phyloP scores from a whole-genome alignment of 2,888 invertebrate genomes.

The Polyommatus iphigenia region DNA sequence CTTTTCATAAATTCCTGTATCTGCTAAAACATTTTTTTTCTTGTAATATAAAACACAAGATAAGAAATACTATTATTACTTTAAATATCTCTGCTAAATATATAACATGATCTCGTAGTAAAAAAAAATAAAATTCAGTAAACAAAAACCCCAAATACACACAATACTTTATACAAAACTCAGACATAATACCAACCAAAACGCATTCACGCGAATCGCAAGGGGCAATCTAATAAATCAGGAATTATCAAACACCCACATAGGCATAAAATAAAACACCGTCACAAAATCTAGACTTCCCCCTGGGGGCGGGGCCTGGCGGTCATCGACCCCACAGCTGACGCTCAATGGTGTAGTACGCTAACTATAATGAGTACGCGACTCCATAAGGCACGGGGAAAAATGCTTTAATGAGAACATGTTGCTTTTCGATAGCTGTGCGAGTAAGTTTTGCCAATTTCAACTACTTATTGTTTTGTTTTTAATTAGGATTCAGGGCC shows the following conservation, averaged over 20 bases:
- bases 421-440: slow-evolving; percentile 28
- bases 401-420: slow-evolving; percentile 39
- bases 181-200: slow-evolving; percentile 4
- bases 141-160: neutral
- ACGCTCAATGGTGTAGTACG: slow-evolving; percentile 67
- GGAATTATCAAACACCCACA: slow-evolving; percentile 34
- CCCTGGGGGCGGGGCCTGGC: slow-evolving; percentile 49
- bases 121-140: too few relatives aligned
- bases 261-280: slow-evolving; percentile 35
- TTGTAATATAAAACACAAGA: too few relatives aligned
- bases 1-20: too few relatives aligned
- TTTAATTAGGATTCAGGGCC: neutral
- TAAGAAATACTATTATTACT: too few relatives aligned
- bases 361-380: slow-evolving; percentile 42
- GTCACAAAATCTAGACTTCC: slow-evolving; percentile 39
- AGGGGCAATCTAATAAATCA: slow-evolving; percentile 29
- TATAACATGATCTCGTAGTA: too few relatives aligned
- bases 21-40: too few relatives aligned
- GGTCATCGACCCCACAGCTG: slow-evolving; percentile 69
- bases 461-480: neutral
- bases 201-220: slow-evolving; percentile 2
- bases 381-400: slow-evolving; percentile 34
- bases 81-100: too few relatives aligned
- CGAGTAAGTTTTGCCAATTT: neutral
- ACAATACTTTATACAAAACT: neutral